Base-by-base conservation (phyloP, 2,113 vertebrate species). In the Anguilla japonica region DNA sequence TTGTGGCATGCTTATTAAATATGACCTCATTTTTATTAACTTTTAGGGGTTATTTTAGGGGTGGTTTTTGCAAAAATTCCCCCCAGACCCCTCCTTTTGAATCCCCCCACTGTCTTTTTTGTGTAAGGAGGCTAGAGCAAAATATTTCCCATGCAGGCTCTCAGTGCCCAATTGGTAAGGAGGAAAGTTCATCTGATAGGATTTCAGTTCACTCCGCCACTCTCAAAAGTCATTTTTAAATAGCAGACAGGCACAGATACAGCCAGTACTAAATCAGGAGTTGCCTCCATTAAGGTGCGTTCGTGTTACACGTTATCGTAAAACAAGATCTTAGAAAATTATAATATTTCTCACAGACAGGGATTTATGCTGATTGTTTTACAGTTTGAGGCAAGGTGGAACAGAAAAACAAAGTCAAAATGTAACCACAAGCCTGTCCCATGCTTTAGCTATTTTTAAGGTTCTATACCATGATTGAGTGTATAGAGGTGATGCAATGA, bases 211-310 rank as follows among this genome's bases (percentile, higher is more conserved):
- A 40, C 6, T 39, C 16, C 13, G 67, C 50, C 34, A 14, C 43
- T 85, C 18, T n/a, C 26, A 67, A 20, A 71, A 29, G 40, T 43
- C 46, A 67, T 83, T 20, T 57, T 79, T 46, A 87, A 87, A 83
- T 22, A 34, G 20, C 53, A 75, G 41, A 78, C 78, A 63, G 79
- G 81, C 43, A 11, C 71, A 83, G 82, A 83, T 83, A 83, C 29
- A 29, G 63, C 41, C 60, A 67, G 60, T 40, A 53, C 60, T 83
- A 87, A 82, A 83, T 83, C 46, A 71, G 86, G 43, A 87, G 67
- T 50, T 41, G 56, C 39, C 5, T 13, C 39, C 75, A 60, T 85
- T 80, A 81, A 11, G 18, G 5, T 18, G n/a, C 8, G 11, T 86
- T 50, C 20, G 13, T 81, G 53, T 86, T 81, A 40, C 79, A 53